Conservation (phyloP, 2,797 vertebrate genomes). For the Tenualosa ilisha region DNA sequence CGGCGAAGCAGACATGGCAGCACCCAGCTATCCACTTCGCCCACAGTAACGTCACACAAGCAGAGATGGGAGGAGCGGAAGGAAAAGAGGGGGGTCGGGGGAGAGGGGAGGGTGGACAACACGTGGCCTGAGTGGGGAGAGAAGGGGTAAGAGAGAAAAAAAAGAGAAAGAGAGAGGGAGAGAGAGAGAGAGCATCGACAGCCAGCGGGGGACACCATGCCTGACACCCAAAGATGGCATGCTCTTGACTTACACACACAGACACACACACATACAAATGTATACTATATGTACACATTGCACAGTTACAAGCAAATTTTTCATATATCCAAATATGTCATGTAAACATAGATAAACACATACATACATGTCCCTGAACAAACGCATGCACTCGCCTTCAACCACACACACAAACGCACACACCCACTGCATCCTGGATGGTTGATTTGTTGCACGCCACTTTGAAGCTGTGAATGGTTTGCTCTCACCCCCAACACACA, state of each 20-base stretch:
- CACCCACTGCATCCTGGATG: background rate
- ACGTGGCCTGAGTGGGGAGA: background rate
- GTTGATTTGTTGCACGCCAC: background rate
- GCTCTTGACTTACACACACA: constrained; percentile 13
- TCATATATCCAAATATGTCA: background rate
- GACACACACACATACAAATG: background rate
- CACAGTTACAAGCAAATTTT: background rate
- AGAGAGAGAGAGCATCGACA: constrained; percentile 23
- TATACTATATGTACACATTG: background rate
- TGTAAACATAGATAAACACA: background rate
- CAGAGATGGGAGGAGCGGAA: background rate
- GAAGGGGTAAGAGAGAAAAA: too few species aligned
- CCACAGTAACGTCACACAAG: background rate
- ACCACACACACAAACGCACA: too few species aligned
- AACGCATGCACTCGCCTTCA: background rate
- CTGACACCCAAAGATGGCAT: constrained; percentile 1
- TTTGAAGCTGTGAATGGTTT: background rate
- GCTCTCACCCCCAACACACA: background rate
- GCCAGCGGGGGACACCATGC: background rate
- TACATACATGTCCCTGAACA: background rate
- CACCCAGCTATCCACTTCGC: background rate
- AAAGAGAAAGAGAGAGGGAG: background rate
- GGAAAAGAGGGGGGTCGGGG: background rate
- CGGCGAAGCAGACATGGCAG: too few species aligned
- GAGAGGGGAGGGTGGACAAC: constrained; percentile 8